Conservation (phyloP, 2,797 vertebrate species). For the Gobio occitaniae region DNA sequence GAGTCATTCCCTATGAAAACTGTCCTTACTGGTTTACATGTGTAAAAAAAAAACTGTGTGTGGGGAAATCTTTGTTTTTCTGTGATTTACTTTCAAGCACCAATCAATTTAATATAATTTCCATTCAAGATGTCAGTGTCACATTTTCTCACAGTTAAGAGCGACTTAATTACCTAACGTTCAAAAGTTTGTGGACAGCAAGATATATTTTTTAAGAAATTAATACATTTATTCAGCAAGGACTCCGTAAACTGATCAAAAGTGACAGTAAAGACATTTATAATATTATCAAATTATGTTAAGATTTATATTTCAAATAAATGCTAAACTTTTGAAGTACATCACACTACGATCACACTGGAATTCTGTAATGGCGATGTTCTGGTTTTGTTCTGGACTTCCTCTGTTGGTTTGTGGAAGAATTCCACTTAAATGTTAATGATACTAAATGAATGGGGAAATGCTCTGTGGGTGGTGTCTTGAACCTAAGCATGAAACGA, state of each 20-base stretch:
- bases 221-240: neutral
- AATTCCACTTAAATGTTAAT: neutral
- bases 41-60: neutral
- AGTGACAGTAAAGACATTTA: neutral
- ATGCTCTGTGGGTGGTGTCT: neutral
- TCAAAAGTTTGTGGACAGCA: neutral
- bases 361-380: neutral
- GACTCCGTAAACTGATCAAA: neutral
- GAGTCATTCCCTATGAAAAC: neutral
- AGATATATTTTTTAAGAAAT: neutral
- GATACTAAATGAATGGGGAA: neutral
- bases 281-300: neutral
- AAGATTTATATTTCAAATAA: neutral
- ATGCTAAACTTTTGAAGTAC: neutral
- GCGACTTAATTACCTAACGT: neutral
- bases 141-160: neutral
- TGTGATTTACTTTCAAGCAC: neutral
- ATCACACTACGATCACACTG: neutral
- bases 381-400: neutral
- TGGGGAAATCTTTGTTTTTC: neutral
- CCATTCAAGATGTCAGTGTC: neutral
- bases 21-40: neutral
- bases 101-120: neutral
- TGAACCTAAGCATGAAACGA: neutral
- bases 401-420: conserved; percentile 8